Base-by-base conservation (phyloP, 2,113 vertebrate species). In the Cranoglanis bouderius region DNA sequence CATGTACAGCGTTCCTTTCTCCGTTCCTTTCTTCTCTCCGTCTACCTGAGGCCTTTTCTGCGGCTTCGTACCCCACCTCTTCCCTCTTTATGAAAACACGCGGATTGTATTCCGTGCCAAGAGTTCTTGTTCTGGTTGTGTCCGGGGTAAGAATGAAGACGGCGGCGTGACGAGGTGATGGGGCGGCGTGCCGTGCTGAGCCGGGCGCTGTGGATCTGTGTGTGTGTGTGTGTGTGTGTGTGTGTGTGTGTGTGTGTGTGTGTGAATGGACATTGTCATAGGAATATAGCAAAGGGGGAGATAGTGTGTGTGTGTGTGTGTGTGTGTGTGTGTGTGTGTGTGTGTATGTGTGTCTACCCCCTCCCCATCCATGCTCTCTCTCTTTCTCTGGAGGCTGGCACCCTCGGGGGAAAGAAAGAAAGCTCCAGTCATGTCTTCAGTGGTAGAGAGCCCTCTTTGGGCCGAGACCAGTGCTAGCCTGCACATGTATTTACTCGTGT, bases 371-470 rank as follows among this genome's bases (percentile, higher is more conserved):
- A 87, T 87, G 49, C 88, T 88, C 57, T 82, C 57, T 82, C 80
- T 80, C 74, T 88, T 90, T 93, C 89, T 91, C 18, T 90, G 81
- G 90, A 89, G 91, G 85, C 72, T 90, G 90, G 90, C 90, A 91
- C 89, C 61, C 89, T 85, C 84, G 78, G 91, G 91, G 93, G 19
- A 35, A 57, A 38, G 80, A 57, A 57, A 38, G 80, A 90, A 90
- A 90, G 90, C 92, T 87, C 38, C 90, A 90, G 87, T 90, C 91
- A 90, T 92, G 93, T 95, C 93, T 89, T 92, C 86, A 74, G 93
- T 94, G 84, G 51, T 87, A 94, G 94, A 93, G 94, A 93, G 94
- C 93, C 95, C 94, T 94, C 94, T 95, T 93, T 94, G 93, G 95
- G 94, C 93, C 90, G 88, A 90, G 85, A 88, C 83, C 82, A 90